Evolutionary conservation across 2,797 vertebrate species (phyloP), one percentile per base, ranked within the genome.

Genomic region (Threskiornis aethiopicus): DNA sequence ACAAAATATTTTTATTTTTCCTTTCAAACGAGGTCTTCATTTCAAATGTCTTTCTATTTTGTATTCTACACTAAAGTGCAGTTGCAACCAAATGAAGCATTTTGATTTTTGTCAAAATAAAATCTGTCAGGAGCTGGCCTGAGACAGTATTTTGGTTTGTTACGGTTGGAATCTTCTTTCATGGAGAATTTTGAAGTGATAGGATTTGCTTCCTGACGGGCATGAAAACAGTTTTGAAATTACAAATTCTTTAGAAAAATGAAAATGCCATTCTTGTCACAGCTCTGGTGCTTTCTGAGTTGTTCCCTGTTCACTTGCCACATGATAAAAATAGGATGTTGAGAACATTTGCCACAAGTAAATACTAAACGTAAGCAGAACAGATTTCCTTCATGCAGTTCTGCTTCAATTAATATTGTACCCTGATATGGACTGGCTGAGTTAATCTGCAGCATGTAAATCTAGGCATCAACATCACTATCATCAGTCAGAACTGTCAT

Each of bases 61-160:
- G 37, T 82, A 69, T 90, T 91, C 95, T 58, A 14, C 28, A 21
- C n/a, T 51, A 35, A 93, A 81, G 35, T 67, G 42, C 44, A 84
- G 52, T 88, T 69, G 69, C 66, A 87, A 78, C 39, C 70, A 95
- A 93, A 92, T 66, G 58, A 94, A 93, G 55, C 58, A 69, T 88
- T 95, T 96, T 90, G 59, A 88, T 80, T 94, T 96, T 95, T 93
- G 62, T 90, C 73, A 95, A 94, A 96, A 86, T 90, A 78, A 88
- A 93, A 87, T 82, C 92, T 90, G 88, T 94, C 88, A 88, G 57
- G 64, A 91, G 83, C 90, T 94, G 79, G 76, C 83, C 73, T 88
- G 73, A 91, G 83, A 88, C 72, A 51, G 51, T 92, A 51, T 93
- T 96, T 94, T 89, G 62, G 58, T 94, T 94, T 93, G 90, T 82